Base-by-base conservation (phyloP, 2,797 vertebrate species). In the Varecia variegata region DNA sequence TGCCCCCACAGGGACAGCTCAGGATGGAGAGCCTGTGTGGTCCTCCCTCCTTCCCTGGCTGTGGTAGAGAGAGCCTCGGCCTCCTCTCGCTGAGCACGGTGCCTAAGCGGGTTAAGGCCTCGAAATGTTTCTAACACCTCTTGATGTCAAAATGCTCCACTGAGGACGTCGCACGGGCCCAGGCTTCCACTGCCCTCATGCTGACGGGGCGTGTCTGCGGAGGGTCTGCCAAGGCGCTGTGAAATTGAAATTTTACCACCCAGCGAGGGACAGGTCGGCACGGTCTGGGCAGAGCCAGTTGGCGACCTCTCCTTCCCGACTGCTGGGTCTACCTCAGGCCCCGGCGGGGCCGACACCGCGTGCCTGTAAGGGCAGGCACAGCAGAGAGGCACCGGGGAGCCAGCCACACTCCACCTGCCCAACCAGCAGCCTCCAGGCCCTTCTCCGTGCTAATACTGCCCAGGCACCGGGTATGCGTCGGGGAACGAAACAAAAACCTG, bases 391-490 rank as follows among this genome's bases (percentile, higher is more conserved):
- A 9, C 56, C 23, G 14, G 25, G 10, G 30, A 21, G 3, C 20
- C 9, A 43, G 30, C 58, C 40, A 2, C 30, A 13, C 27, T 15
- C 32, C 38, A 23, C 21, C 27, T 11, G 62, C 27, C 25, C 6
- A 0, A 32, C 67, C 5, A 25, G 23, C 2, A 5, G 32, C 17
- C 10, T 2, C 47, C 0, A 7, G 67, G 27, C 4, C 68, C 65
- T 14, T 45, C 32, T 18, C 0, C 7, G 43, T 38, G 45, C 13
- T 21, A n/a, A 4, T 0, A 5, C 23, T 4, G 3, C 2, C 56
- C 15, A 9, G 10, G 8, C 50, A 30, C 38, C 10, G 50, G 3
- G 0, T 21, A 4, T 30, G 25, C 1, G 0, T 3, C 3, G 3
- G 17, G 18, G 40, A 60, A n/a, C 32, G 6, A 2, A 11, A 47